Evolutionary conservation across 2,888 invertebrate genomes (phyloP).

Genomic region (Brenthis hecate): DNA sequence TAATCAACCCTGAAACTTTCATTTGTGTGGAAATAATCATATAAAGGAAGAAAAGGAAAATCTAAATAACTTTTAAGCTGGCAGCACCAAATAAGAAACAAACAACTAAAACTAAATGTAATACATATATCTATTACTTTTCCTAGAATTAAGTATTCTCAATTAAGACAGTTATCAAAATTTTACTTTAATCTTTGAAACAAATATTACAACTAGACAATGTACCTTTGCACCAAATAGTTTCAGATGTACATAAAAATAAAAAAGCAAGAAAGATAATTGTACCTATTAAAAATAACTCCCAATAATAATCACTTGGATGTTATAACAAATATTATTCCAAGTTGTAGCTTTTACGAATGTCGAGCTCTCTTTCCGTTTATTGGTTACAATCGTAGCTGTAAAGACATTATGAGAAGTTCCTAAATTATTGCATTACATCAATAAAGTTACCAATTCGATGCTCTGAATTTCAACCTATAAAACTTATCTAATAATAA

Average conservation of each 20-base stretch:
- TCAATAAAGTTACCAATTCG: not conserved
- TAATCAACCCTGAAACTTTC: constrained; percentile 51
- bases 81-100: not conserved
- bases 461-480: too few species aligned
- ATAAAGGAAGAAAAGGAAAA: constrained; percentile 4
- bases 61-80: constrained; percentile 15
- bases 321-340: constrained; percentile 40
- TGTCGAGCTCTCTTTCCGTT: constrained; percentile 40
- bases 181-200: too few species aligned
- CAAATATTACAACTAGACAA: too few species aligned
- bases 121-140: not conserved
- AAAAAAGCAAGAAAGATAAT: too few species aligned
- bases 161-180: too few species aligned
- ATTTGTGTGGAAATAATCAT: constrained; percentile 18
- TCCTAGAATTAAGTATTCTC: too few species aligned
- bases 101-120: not conserved
- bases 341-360: constrained; percentile 39
- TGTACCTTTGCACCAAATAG: too few species aligned
- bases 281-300: constrained; percentile 43
- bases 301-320: constrained; percentile 54
- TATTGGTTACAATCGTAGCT: constrained; percentile 42
- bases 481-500: too few species aligned
- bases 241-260: too few species aligned
- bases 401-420: constrained; percentile 40
- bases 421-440: constrained; percentile 10